phyloP scores from a whole-genome alignment of 2,113 vertebrate genomes.

The Ctenodactylus gundi region DNA sequence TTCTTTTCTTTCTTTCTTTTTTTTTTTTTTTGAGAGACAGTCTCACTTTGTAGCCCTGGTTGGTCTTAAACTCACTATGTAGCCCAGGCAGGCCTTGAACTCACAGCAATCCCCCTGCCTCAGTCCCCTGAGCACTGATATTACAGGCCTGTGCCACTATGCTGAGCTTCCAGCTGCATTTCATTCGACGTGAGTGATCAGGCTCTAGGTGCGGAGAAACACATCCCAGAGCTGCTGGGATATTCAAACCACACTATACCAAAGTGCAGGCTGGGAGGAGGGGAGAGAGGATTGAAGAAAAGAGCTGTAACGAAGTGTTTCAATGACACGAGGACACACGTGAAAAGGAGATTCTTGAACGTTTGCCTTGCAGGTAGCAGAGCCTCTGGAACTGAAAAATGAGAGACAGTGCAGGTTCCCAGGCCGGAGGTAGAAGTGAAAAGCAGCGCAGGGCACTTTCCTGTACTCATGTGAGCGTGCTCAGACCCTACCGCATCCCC shows the following conservation, averaged over 20 bases:
- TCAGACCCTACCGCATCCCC: not conserved
- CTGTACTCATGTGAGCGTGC: not conserved
- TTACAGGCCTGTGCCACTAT: too few species aligned
- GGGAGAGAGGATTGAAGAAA: not conserved
- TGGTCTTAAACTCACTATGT: too few species aligned
- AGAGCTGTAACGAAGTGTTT: constrained; percentile 22
- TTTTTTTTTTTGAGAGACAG: too few species aligned
- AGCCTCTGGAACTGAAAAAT: not conserved
- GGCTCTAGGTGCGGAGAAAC: too few species aligned
- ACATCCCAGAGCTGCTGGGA: not conserved
- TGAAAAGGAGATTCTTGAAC: not conserved
- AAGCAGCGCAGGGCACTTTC: not conserved
- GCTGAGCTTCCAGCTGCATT: not conserved
- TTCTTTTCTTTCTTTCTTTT: too few species aligned
- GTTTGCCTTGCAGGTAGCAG: not conserved
- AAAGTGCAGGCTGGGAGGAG: too few species aligned
- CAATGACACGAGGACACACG: not conserved
- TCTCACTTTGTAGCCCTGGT: too few species aligned
- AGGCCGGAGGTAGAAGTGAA: not conserved
- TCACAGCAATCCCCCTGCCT: too few species aligned
- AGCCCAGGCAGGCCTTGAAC: too few species aligned
- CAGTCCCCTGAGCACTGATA: too few species aligned
- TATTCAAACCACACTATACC: constrained; percentile 49
- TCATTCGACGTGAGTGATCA: not conserved
- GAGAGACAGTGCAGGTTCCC: not conserved